phyloP scores from a whole-genome alignment of 2,113 vertebrate species.

The Nipponia nippon region DNA sequence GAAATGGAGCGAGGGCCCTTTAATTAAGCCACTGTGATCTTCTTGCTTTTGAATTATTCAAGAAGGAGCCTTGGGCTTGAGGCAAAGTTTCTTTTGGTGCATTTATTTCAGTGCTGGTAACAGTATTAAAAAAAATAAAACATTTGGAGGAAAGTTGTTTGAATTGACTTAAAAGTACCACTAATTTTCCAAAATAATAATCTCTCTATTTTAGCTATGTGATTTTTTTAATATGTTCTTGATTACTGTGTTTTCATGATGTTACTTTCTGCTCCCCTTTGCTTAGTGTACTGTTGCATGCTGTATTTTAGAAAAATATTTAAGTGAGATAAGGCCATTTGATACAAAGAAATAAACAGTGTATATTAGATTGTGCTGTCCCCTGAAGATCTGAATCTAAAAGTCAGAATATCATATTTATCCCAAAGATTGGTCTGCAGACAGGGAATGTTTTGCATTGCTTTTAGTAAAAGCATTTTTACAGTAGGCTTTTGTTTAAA shows the following conservation, averaged over 20 bases:
- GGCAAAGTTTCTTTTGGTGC: slow-evolving; percentile 30
- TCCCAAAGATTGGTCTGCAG: background rate
- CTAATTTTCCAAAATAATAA: background rate
- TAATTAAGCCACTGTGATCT: slow-evolving; percentile 47
- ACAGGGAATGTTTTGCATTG: background rate
- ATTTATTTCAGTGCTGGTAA: background rate
- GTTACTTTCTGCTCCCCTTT: background rate
- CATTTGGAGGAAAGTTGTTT: slow-evolving; percentile 1
- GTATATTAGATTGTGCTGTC: background rate
- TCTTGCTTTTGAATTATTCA: slow-evolving; percentile 59
- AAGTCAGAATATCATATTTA: background rate
- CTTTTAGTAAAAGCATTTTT: background rate
- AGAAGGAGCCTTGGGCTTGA: slow-evolving; percentile 8
- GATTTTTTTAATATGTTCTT: background rate
- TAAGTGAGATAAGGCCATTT: background rate
- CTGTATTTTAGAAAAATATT: background rate
- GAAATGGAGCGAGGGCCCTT: background rate
- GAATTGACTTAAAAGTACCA: background rate
- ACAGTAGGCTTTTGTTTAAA: background rate
- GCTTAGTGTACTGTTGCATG: background rate
- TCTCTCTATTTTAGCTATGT: background rate
- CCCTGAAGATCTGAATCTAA: background rate
- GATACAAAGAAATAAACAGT: background rate
- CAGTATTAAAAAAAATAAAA: slow-evolving; percentile 27
- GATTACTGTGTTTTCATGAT: background rate